These are phyloP conservation scores for Xenopus borealis DNA, from an alignment of 2,113 vertebrate species.

Conservation along the genomic window DNA sequence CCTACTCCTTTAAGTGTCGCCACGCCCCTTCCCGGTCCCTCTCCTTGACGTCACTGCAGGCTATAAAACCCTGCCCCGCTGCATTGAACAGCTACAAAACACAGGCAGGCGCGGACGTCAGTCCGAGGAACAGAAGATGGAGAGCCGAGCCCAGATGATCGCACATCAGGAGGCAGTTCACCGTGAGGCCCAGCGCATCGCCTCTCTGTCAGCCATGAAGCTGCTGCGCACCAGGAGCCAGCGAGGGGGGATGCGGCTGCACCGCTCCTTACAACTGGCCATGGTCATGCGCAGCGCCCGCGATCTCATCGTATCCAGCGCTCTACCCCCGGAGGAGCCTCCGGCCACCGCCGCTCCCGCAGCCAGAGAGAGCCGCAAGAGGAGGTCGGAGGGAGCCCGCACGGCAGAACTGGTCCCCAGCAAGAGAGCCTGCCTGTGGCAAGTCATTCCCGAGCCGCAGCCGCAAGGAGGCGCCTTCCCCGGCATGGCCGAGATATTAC, in stretches of 20 bases:
- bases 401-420: slow-evolving; percentile 73
- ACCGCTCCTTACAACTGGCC: slow-evolving; percentile 81
- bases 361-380: slow-evolving; percentile 68
- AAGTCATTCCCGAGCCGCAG: slow-evolving; percentile 36
- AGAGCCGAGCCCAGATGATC: slow-evolving; percentile 1
- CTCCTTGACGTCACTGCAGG: neutral
- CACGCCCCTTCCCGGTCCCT: neutral
- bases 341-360: slow-evolving; percentile 4
- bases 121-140: slow-evolving; percentile 26
- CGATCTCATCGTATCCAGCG: slow-evolving; percentile 75
- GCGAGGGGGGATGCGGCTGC: slow-evolving; percentile 80
- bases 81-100: neutral
- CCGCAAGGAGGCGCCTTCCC: slow-evolving; percentile 57
- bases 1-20: neutral
- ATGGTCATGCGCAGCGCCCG: slow-evolving; percentile 82
- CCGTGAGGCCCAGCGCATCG: slow-evolving; percentile 78
- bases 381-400: slow-evolving; percentile 63
- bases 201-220: slow-evolving; percentile 83
- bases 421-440: slow-evolving; percentile 70
- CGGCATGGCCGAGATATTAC: slow-evolving; percentile 54
- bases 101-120: neutral
- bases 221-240: slow-evolving; percentile 78
- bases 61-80: neutral
- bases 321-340: slow-evolving; percentile 42
- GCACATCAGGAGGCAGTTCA: slow-evolving; percentile 66